Base-by-base conservation (phyloP, 2,797 vertebrate species). In the Acropternis orthonyx region DNA sequence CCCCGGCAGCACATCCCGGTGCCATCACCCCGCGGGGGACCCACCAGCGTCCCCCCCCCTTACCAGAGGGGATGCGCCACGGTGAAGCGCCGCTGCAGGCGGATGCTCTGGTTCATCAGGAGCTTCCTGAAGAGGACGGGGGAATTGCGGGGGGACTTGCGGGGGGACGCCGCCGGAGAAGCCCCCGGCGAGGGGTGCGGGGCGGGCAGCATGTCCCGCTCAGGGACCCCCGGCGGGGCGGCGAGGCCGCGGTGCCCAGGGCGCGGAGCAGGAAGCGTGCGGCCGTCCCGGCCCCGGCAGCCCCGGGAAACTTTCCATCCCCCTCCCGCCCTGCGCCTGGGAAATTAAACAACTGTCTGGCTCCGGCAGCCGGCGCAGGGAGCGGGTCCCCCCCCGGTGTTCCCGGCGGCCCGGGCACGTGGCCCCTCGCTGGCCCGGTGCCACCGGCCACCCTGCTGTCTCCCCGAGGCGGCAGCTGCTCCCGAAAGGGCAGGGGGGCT, bases 101-200 rank as follows among this genome's bases (percentile, higher is more conserved):
- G 98, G 96, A 98, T 98, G 97, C 98, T 98, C 88, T 98, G 98
- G 95, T 98, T 99, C 98, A 98, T 97, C 97, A 98, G 95, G 89
- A 99, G 97, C 96, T 98, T 99, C 83, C 98, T 97, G 98, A 99
- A 98, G 96, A 99, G 98, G 89, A 98, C 88, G 0, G 98, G 98
- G n/a, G 98, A 99, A 95, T 98, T 97, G 52, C 98, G 93, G 21
- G 98, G 98, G 19, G 98, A 93, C 55, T 6, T 12, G 55, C 44
- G 96, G 0, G 98, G 89, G 18, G 98, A 98, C 18, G 90, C 37
- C 0, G 84, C 67, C 22, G 89, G 79, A 1, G 97, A 83, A 69
- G 97, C 88, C 73, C 97, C 98, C 3, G 95, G 95, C 26, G 97
- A 89, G 62, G 56, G 52, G 63, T 94, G 97, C 16, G 80, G 37